phyloP scores from a whole-genome alignment of 2,113 vertebrate species.

The Phalacrocorax pelagicus region DNA sequence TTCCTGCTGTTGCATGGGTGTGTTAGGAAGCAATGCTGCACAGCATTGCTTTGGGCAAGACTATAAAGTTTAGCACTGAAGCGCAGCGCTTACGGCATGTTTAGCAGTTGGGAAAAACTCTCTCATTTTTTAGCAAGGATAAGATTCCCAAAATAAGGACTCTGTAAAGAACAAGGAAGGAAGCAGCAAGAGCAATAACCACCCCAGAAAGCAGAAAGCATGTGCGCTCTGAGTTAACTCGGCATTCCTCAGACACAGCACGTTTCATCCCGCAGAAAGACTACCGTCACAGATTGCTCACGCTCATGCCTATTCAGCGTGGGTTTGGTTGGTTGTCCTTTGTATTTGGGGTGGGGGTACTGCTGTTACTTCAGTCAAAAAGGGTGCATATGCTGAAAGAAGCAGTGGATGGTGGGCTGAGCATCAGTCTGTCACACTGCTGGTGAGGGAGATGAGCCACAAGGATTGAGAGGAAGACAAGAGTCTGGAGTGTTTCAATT shows the following conservation, averaged over 20 bases:
- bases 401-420: neutral
- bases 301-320: fast-evolving
- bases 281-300: neutral
- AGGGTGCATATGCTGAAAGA: neutral
- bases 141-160: neutral
- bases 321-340: neutral
- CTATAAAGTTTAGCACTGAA: neutral
- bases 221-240: fast-evolving
- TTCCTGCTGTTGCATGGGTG: neutral
- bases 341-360: too few species aligned
- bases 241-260: neutral
- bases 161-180: neutral
- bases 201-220: neutral
- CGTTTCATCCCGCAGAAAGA: neutral
- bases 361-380: neutral
- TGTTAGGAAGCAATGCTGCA: neutral
- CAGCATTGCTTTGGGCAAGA: neutral
- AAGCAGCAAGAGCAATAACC: neutral
- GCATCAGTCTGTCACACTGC: neutral
- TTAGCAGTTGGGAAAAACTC: neutral
- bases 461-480: neutral
- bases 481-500: neutral
- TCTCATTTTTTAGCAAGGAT: neutral
- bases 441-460: neutral
- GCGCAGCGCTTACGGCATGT: neutral